Evolutionary conservation across 2,113 vertebrate species (phyloP), one percentile per base, ranked within the genome.

Genomic region (Tychaedon coryphoeus): DNA sequence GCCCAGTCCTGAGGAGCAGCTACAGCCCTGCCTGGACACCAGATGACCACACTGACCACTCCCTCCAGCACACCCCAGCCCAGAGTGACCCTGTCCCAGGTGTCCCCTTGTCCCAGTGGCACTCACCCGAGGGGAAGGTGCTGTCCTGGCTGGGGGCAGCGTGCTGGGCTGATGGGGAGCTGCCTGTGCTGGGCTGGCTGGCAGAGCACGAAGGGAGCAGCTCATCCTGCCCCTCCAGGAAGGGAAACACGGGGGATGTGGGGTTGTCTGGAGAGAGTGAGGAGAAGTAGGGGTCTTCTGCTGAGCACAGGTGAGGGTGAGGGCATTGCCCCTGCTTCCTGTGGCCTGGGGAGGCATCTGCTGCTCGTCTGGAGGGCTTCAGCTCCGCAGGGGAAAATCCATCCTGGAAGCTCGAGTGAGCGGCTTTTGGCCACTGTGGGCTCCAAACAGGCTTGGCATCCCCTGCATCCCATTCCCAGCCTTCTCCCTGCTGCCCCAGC

Each of bases 261-360:
- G 90, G 60, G 9, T 91, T 69, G 2, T 95, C 97, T 56, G 96
- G 88, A 34, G 96, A 96, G 14, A 93, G 57, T 2, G 97, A 90
- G 22, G 97, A 97, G 95, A 98, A 98, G 85, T 98, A 97, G 62
- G 98, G 97, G 36, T 98, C 97, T 93, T 98, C 98, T 60, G 90
- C 95, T 33, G 97, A 97, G 83, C 96, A 97, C 75, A 65, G 79
- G 67, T 88, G 19, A 14, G 81, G 81, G 70, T 88, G 40, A 40
- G 57, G 84, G 33, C 20, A 43, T 4, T 42, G 86, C 28, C 65
- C 5, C 4, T 4, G 38, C 28, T 33, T 62, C 16, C 31, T 38
- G 23, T 19, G 50, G 34, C 48, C 13, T 24, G 69, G 14, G 16
- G 81, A 23, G 13, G 17, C 22, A 1, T 10, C 28, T 1, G 36